Evolutionary conservation across 1,140 invertebrate species (phyloP), one percentile per base, ranked within the genome.

Genomic region (Drosophila nasuta): DNA sequence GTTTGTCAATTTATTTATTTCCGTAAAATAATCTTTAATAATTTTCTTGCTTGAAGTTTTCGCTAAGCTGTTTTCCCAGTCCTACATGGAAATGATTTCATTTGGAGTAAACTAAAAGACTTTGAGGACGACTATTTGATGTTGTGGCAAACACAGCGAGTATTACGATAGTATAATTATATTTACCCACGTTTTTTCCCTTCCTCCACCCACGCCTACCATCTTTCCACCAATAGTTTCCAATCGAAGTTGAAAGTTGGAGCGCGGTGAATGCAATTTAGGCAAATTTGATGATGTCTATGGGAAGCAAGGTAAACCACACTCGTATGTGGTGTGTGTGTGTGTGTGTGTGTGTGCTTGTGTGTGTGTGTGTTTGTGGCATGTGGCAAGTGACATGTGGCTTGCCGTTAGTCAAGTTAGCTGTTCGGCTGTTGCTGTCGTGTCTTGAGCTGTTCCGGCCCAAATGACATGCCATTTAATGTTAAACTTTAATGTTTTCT

Each of bases 401-500:
- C 70, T 63, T 75, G 75, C 75, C 69, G 69, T 77, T 77, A 71
- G 67, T 75, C 72, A 75, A 70, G 43, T 46, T 11, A 65, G 35
- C 35, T 38, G 7, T 38, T 38, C 33, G 35, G 63, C 70, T 68
- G 71, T 51, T 49, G 48, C 57, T 72, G 62, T 77, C 56, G 57
- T 67, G 70, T 85, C 59, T 78, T 79, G 74, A 60, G 72, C 67
- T 69, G 74, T 71, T 80, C 62, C 85, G 69, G 62, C 58, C 77
- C 85, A 89, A 89, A 89, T 88, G 85, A 88, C 85, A 88, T 88
- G 85, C 85, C 85, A 88, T 88, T 88, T 88, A 88, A 88, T 89
- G 86, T 89, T 89, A 85, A 89, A 89, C 85, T 88, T 88, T 88
- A 88, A 88, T 88, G 85, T 89, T 88, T 88, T 78, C 81, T 75